These are phyloP conservation scores for Aurelia aurita DNA, from an alignment of 30 jellyfish, hydroid and myxozoan species.

Conservation along the genomic window DNA sequence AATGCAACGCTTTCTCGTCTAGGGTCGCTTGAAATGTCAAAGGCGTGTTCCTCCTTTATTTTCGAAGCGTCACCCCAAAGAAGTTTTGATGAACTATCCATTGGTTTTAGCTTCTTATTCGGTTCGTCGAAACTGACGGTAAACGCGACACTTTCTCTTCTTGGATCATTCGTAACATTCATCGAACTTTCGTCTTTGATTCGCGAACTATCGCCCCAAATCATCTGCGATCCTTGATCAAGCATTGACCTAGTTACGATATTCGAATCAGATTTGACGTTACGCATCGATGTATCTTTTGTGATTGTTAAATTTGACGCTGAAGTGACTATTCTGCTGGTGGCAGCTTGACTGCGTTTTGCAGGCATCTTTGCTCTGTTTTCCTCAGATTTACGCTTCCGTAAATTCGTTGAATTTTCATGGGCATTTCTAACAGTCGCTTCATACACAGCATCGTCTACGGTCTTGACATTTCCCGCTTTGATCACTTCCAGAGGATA, in stretches of 20 bases:
- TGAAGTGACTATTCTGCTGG: not conserved
- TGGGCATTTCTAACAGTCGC: constrained; percentile 23
- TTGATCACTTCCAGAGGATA: constrained; percentile 83
- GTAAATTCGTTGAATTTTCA: not conserved
- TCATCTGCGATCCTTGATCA: constrained; percentile 48
- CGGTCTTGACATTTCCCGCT: constrained; percentile 1
- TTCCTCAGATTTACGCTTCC: constrained; percentile 24
- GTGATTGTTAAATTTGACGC: not conserved
- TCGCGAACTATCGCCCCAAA: constrained; percentile 57
- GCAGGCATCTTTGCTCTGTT: not conserved
- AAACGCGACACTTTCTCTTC: constrained; percentile 71
- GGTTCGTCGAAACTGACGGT: constrained; percentile 53
- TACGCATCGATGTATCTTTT: constrained; percentile 9
- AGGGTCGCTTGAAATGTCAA: constrained; percentile 39
- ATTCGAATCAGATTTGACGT: constrained; percentile 65
- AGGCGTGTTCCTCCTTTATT: constrained; percentile 26
- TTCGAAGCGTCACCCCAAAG: constrained; percentile 32
- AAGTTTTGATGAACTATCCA: not conserved
- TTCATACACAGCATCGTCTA: constrained; percentile 33
- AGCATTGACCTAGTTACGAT: constrained; percentile 56
- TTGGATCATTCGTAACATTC: constrained; percentile 36
- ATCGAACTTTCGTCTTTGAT: constrained; percentile 38
- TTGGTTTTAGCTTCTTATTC: constrained; percentile 58
- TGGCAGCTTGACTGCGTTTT: constrained; percentile 5
- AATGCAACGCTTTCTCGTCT: constrained; percentile 69